Conservation (phyloP, 2,797 vertebrate genomes). For the Tiaroga cobitis region DNA sequence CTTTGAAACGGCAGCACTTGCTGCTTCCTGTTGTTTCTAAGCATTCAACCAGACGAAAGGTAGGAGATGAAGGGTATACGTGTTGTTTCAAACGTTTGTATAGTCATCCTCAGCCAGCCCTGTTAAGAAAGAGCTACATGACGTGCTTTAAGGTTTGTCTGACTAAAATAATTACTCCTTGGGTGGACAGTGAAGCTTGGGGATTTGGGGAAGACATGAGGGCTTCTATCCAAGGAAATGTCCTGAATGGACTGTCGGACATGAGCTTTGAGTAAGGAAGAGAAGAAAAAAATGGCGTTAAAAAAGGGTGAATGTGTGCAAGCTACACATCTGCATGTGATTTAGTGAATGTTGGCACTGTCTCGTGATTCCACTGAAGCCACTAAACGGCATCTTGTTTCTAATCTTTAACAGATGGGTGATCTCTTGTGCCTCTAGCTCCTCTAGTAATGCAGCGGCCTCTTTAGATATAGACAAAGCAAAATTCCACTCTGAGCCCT, state of each 20-base stretch:
- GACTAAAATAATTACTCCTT: not conserved
- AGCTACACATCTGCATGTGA: constrained; percentile 55
- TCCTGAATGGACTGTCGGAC: constrained; percentile 15
- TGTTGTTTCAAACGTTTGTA: constrained; percentile 3
- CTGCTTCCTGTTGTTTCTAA: constrained; percentile 63
- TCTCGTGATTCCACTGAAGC: constrained; percentile 68
- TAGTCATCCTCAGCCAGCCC: not conserved
- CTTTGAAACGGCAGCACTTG: constrained; percentile 42
- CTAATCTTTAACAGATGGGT: constrained; percentile 77
- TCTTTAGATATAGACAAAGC: constrained; percentile 54
- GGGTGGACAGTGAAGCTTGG: constrained; percentile 26
- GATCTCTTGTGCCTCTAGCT: constrained; percentile 51
- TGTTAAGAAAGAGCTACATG: constrained; percentile 46
- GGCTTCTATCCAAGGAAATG: constrained; percentile 33
- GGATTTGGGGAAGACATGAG: constrained; percentile 24
- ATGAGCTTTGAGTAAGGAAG: not conserved
- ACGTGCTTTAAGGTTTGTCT: not conserved
- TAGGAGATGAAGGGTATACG: constrained; percentile 24
- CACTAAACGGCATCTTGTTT: constrained; percentile 71
- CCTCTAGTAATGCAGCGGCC: constrained; percentile 40
- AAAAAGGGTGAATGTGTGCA: constrained; percentile 1
- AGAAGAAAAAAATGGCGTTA: not conserved
- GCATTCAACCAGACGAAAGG: constrained; percentile 57
- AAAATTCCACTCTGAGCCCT: constrained; percentile 62
- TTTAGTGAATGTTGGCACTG: constrained; percentile 63